Evolutionary conservation across 1,140 invertebrate species (phyloP).

Genomic region (Eubasilissa regina): DNA sequence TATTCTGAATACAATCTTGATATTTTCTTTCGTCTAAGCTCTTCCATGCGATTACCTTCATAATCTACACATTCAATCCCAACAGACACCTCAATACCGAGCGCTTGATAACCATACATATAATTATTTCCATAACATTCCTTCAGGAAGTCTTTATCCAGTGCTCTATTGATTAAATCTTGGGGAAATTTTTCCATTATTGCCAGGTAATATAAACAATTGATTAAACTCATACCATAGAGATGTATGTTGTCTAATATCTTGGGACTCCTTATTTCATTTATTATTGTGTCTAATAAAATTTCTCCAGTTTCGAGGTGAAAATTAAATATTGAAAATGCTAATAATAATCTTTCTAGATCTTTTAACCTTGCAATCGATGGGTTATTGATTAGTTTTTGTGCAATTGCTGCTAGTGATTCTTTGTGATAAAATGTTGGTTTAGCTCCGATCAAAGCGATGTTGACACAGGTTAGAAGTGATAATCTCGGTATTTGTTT

Average conservation of each 20-base stretch:
- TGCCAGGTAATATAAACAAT: constrained; percentile 17
- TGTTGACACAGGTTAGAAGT: not conserved
- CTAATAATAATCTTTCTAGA: constrained; percentile 3
- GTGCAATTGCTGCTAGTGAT: not conserved
- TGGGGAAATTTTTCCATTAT: not conserved
- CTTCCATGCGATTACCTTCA: constrained; percentile 5
- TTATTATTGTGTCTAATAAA: not conserved
- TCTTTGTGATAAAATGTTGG: not conserved
- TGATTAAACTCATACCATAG: not conserved
- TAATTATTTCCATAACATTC: not conserved
- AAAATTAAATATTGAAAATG: constrained; percentile 7
- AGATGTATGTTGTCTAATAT: not conserved
- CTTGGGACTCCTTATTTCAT: constrained; percentile 11
- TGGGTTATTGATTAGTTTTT: constrained; percentile 2
- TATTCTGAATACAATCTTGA: not conserved
- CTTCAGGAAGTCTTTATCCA: not conserved
- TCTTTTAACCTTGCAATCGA: constrained; percentile 1
- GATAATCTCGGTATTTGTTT: constrained; percentile 21
- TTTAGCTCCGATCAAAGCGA: not conserved
- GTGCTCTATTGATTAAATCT: constrained; percentile 9
- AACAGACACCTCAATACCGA: not conserved
- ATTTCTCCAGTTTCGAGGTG: not conserved
- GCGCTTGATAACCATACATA: not conserved
- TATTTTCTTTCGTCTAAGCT: not conserved
- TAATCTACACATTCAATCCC: constrained; percentile 21